Base-by-base conservation (phyloP, 2,113 vertebrate genomes). In the Tor tambroides region DNA sequence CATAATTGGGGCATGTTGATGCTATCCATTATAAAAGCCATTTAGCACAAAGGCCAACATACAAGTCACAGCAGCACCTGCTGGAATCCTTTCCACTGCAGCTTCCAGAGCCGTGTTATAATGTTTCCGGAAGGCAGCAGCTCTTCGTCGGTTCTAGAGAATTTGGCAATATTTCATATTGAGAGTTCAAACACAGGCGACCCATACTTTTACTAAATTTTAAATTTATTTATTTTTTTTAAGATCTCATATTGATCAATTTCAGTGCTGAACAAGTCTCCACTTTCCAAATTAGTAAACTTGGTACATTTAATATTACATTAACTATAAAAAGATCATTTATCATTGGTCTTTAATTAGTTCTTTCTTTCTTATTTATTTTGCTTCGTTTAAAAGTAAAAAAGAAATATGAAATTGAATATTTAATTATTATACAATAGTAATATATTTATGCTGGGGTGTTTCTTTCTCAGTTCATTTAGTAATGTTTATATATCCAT, bases 1-100 rank as follows among this genome's bases (percentile, higher is more conserved):
- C n/a, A 12, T 72, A 86, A 88, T 83, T 79, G 72, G 51, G 32
- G 51, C 72, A 56, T 56, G 59, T 59, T 56, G n/a, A 30, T 54
- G 28, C 65, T 19, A 80, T 89, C 49, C 21, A 83, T 88, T 74
- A 83, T 17, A n/a, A 59, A 69, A 85, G 19, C 26, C 61, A 81
- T 85, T 85, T 75, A 54, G 19, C 26, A 59, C 61, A 69, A 75
- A 82, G 19, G 43, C 41, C 69, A 56, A 69, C 26, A 41, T 6
- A 65, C 41, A 59, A 71, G n/a, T 69, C 35, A 49, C 35, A 43
- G 49, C 74, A 86, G 49, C 74, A 86, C 87, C 80, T 86, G 85
- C 38, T 72, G 80, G 43, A 85, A 56, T 81, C 41, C 26, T 75
- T 80, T 76, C 38, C 49, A n/a, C 41, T 32, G 26, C 28, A 2